A percentile compares a stretch with the other conserved stretches of the same genome.
phyloP scores from a whole-genome alignment of 1,140 invertebrate genomes.

The Drosophila malerkotliana region DNA sequence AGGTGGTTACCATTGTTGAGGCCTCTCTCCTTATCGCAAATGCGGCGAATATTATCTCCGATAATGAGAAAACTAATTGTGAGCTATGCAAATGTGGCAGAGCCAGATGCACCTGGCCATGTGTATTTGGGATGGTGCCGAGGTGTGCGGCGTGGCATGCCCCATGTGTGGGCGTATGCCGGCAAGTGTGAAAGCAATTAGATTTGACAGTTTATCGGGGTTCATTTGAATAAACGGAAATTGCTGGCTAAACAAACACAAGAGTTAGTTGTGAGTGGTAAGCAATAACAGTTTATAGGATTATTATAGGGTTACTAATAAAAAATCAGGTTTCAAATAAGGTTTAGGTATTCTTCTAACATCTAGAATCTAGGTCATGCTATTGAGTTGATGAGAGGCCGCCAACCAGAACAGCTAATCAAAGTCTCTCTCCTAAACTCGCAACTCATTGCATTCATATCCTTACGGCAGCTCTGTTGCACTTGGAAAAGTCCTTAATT shows the following conservation, averaged over 20 bases:
- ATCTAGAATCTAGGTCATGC: neutral
- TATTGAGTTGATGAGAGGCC: neutral
- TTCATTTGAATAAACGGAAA: constrained; percentile 78
- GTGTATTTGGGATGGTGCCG: neutral
- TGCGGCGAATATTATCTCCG: constrained; percentile 77
- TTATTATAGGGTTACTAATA: no score
- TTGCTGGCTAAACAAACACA: constrained; percentile 43
- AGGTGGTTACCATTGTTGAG: constrained; percentile 43
- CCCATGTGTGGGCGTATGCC: constrained; percentile 16
- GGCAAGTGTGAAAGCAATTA: constrained; percentile 72
- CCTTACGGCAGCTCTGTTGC: neutral
- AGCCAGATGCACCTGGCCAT: constrained; percentile 34
- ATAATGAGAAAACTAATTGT: constrained; percentile 81
- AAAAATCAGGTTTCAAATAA: no score
- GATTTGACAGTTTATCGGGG: constrained; percentile 70
- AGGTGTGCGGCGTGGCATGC: constrained; percentile 7
- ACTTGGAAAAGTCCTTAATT: constrained; percentile 3
- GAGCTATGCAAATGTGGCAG: constrained; percentile 71
- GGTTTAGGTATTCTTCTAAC: neutral
- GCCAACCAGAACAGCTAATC: constrained; percentile 34
- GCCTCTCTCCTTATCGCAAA: constrained; percentile 71
- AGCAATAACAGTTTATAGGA: neutral
- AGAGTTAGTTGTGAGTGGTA: neutral
- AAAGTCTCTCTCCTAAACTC: neutral
- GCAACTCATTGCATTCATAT: neutral